Evolutionary conservation across 2,113 vertebrate genomes (phyloP), one percentile per base, ranked within the genome.

Genomic region (Picathartes gymnocephalus): DNA sequence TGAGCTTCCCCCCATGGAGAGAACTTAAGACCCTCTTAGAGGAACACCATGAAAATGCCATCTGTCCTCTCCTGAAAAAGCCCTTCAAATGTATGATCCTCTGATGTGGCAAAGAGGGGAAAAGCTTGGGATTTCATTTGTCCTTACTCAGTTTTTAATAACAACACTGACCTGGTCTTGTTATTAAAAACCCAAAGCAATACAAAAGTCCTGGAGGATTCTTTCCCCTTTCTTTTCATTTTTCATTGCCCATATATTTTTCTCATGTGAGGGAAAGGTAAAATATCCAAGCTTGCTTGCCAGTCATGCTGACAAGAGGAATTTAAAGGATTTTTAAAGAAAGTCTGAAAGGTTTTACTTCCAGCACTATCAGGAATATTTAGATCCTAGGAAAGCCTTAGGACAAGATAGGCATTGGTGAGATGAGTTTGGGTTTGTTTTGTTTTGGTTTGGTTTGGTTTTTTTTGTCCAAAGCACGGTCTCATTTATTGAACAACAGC

Each of bases 361-460:
- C 58, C 25, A 88, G 45, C 15, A 27, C 11, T 50, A 66, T 13
- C 13, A 45, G 44, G 56, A 77, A 31, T 44, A 48, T 60, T 93
- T 80, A 86, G 25, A 66, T 62, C 11, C 39, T 37, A 82, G 7
- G 21, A 47, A 83, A 88, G 22, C 16, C 70, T 82, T 44, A 82
- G 35, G 39, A 84, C 54, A 56, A 44, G 33, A 80, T 19, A 65
- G 39, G 25, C 21, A 45, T 45, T 13, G 33, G 16, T 45, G 61
- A 45, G 77, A 66, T 16, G 16, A 20, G 17, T 31, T 79, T 53
- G n/a, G 6, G 28, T 18, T 13, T 27, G 15, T 22, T 62, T 24
- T 28, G n/a, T 11, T 21, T 30, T 9, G 3, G 2, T 5, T 20
- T 16, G 9, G 0, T 14, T 53, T 25, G 20, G n/a, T 23, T n/a